Conservation (phyloP, 1,140 invertebrate genomes). For the Harlomillsia oculata region DNA sequence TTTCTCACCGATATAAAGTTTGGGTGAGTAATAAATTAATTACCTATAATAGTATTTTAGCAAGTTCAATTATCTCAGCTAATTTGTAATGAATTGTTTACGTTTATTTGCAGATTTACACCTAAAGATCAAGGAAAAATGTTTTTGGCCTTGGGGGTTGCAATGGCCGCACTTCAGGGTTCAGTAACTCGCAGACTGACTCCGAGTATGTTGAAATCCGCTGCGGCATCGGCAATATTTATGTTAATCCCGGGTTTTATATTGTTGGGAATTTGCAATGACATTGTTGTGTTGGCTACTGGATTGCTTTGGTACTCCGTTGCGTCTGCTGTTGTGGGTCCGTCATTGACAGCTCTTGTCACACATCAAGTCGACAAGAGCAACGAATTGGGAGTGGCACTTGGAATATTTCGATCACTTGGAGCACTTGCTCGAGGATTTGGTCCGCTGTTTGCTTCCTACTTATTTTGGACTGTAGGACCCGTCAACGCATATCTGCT, state of each 20-base stretch:
- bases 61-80: background rate
- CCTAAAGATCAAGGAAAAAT: conserved; percentile 96
- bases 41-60: background rate
- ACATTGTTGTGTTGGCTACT: conserved; percentile 3
- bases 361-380: conserved; percentile 70
- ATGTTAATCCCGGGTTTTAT: conserved; percentile 31
- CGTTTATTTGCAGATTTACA: conserved; percentile 49
- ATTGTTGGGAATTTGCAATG: conserved; percentile 18
- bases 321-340: conserved; percentile 72
- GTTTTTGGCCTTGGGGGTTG: conserved; percentile 85
- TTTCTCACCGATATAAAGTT: conserved; percentile 93
- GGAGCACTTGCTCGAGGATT: conserved; percentile 85
- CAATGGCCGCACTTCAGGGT: conserved; percentile 91
- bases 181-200: conserved; percentile 70
- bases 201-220: conserved; percentile 61
- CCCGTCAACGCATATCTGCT: conserved; percentile 34
- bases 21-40: conserved; percentile 38
- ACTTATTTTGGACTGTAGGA: conserved; percentile 37
- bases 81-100: background rate
- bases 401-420: conserved; percentile 87
- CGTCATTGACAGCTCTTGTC: conserved; percentile 75
- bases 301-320: conserved; percentile 30
- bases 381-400: conserved; percentile 80
- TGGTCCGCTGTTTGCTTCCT: conserved; percentile 76
- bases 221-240: conserved; percentile 50